These are phyloP conservation scores for Platygyra sinensis DNA, from an alignment of 64 coral and sea anemone species.

Conservation along the genomic window DNA sequence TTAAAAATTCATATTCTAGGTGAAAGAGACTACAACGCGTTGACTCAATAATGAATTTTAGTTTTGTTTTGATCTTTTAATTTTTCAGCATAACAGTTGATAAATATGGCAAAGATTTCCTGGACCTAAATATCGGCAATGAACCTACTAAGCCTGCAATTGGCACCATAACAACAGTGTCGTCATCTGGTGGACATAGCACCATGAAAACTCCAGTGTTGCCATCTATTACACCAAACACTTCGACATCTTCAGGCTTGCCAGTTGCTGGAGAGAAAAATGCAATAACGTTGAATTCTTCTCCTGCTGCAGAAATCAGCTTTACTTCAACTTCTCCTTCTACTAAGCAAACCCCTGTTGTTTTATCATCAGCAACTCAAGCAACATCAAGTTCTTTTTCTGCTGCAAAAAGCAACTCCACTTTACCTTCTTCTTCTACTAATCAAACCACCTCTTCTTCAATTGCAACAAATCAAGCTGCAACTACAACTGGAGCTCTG, in stretches of 20 bases:
- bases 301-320: background rate
- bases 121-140: slow-evolving; percentile 3
- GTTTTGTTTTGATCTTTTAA: background rate
- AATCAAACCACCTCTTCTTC: background rate
- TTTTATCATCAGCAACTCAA: too few species aligned
- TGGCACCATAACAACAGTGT: background rate
- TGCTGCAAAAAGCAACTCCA: background rate
- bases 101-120: slow-evolving; percentile 9
- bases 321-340: background rate
- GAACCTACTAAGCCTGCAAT: background rate
- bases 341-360: too few species aligned
- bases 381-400: too few species aligned
- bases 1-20: too few species aligned
- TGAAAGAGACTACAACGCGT: too few species aligned
- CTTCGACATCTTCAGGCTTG: too few species aligned
- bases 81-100: background rate
- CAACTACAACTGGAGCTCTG: background rate
- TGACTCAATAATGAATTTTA: background rate
- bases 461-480: background rate
- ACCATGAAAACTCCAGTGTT: too few species aligned
- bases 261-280: too few species aligned
- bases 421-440: background rate
- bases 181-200: background rate
- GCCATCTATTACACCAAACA: too few species aligned
- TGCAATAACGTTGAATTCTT: too few species aligned